A percentile compares a stretch with the other conserved stretches of the same genome.
Conservation (phyloP, 2,888 invertebrate species). For the Ichneumoninae sp. region DNA sequence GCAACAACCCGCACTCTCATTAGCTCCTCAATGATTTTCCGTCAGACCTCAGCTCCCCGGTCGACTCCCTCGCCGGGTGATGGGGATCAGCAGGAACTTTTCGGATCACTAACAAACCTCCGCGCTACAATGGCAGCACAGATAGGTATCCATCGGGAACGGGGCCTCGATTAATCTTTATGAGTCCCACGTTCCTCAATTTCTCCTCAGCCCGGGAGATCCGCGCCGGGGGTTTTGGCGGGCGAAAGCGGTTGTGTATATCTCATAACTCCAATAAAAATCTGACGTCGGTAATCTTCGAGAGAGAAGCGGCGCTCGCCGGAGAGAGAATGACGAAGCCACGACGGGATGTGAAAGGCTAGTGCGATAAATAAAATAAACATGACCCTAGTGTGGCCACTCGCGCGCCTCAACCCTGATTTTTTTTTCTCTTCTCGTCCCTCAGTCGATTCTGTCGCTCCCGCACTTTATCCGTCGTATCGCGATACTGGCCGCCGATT, state of each 20-base stretch:
- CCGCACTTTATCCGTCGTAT: conserved; percentile 40
- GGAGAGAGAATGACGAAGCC: conserved; percentile 46
- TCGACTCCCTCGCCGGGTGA: not conserved
- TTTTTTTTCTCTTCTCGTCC: conserved; percentile 56
- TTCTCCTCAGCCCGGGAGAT: conserved; percentile 56
- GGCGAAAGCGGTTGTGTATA: conserved; percentile 29
- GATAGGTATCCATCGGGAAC: conserved; percentile 25
- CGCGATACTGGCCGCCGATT: conserved; percentile 60
- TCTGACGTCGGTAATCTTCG: conserved; percentile 79
- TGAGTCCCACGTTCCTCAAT: conserved; percentile 75
- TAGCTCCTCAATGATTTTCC: not conserved
- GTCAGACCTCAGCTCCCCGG: not conserved
- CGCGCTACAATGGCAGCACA: conserved; percentile 5
- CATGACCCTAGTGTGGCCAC: conserved; percentile 56
- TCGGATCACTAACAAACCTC: conserved; percentile 33
- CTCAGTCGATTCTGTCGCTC: conserved; percentile 30
- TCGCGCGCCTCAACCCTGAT: conserved; percentile 47
- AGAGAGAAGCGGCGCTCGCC: conserved; percentile 63
- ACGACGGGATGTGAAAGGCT: conserved; percentile 37
- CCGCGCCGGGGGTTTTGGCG: conserved; percentile 14
- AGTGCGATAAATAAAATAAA: conserved; percentile 69
- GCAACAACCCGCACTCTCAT: not conserved
- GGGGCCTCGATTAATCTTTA: conserved; percentile 75
- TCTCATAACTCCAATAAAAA: conserved; percentile 79
- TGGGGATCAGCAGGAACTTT: not conserved